A percentile compares a stretch with the other conserved stretches of the same genome.
These are phyloP conservation scores for Bostrychus sinensis DNA, from an alignment of 2,113 vertebrate species.

Conservation along the genomic window DNA sequence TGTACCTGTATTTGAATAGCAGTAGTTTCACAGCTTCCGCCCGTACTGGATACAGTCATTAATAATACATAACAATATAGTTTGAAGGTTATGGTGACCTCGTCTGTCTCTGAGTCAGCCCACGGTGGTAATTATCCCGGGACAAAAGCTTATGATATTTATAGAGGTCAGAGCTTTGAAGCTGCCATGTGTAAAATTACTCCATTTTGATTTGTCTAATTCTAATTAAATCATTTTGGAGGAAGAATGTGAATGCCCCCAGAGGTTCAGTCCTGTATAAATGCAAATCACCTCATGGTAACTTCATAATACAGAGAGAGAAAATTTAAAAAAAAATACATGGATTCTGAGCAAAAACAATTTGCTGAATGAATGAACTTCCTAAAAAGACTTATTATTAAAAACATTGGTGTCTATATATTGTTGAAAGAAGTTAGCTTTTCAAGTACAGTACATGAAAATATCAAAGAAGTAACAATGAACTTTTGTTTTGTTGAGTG, in stretches of 20 bases:
- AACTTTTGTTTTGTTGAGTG: too few relatives aligned
- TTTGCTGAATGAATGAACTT: not conserved
- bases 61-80: not conserved
- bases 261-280: not conserved
- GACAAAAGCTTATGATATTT: not conserved
- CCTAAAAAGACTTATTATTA: not conserved
- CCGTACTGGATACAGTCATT: not conserved
- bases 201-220: not conserved
- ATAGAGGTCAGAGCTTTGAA: not conserved
- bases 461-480: too few relatives aligned
- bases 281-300: not conserved
- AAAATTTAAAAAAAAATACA: not conserved
- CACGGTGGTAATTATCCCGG: not conserved
- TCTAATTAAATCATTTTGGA: not conserved
- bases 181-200: slow-evolving; percentile 5
- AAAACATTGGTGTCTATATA: not conserved
- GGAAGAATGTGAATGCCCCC: not conserved
- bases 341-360: not conserved
- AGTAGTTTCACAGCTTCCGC: too few relatives aligned
- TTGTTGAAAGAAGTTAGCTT: too few relatives aligned
- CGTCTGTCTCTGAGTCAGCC: not conserved
- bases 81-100: not conserved
- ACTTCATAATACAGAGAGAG: not conserved
- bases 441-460: too few relatives aligned
- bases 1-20: too few relatives aligned